Base-by-base conservation (phyloP, 2,888 invertebrate genomes). In the Phengaris alcon region DNA sequence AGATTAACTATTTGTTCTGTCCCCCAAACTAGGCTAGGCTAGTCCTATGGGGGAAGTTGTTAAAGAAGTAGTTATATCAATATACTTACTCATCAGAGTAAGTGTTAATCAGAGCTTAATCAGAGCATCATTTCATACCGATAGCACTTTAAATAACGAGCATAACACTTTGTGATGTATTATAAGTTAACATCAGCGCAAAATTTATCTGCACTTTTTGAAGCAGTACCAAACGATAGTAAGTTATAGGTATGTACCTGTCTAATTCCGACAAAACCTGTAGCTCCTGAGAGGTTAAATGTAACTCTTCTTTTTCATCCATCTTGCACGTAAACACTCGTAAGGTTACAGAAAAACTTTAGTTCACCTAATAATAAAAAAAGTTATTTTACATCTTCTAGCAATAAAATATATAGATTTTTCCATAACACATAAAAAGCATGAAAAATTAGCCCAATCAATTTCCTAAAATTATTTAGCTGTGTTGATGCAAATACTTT, bases 181-280 rank as follows among this genome's bases (percentile, higher is more conserved):
- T 55, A 4, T 8, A 55, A 55, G n/a, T 13, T 55, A 55, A 0
- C 8, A 48, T n/a, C 46, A n/a, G 46, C 48, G 48, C 69, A 13
- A 48, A 48, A 69, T 52, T 35, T 22, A 22, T 12, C 72, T 22
- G 15, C 72, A n/a, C 13, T 55, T 52, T 57, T 72, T 15, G 48
- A 72, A 77, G 55, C 46, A 76, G 75, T 73, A 74, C 74, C 68
- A 79, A 69, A 55, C 68, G 69, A 48, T 2, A 22, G 2, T 55
- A 55, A 57, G 75, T 74, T 73, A 83, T 77, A 22, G 22, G 22
- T 22, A 22, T 0, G 22, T 22, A 97, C 97, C 97, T 97, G 94
- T 98, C 97, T 88, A 97, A 95, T 88, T 97, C 97, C 76, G 97
- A 97, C 83, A 98, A 94, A 87, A 97, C 95, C 94, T 97, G 97